phyloP scores from a whole-genome alignment of 2,797 vertebrate species.

The Smutsia gigantea region DNA sequence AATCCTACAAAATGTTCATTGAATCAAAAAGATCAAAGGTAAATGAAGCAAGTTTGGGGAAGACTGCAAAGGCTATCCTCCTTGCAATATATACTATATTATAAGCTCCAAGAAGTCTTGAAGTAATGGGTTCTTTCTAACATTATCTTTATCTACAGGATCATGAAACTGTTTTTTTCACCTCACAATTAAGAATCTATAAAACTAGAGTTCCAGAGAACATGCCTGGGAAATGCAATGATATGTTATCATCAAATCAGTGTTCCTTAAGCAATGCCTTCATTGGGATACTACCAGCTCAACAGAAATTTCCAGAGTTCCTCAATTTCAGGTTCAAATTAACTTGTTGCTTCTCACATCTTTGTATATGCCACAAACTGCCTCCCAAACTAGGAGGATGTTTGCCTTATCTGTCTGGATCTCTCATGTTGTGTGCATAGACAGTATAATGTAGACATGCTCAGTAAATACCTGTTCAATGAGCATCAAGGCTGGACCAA shows the following conservation, averaged over 20 bases:
- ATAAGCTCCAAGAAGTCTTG: constrained; percentile 8
- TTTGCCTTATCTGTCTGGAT: neutral
- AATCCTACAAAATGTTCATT: constrained; percentile 7
- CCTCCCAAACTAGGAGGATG: neutral
- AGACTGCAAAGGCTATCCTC: constrained; percentile 7
- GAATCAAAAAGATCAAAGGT: constrained; percentile 30
- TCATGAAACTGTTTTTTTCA: constrained; percentile 32
- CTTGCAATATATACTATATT: neutral
- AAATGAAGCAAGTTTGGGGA: constrained; percentile 20
- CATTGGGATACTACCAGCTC: neutral
- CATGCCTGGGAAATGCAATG: neutral
- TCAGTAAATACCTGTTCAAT: constrained; percentile 32
- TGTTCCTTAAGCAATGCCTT: constrained; percentile 7
- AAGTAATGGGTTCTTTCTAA: constrained; percentile 10
- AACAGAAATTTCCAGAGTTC: constrained; percentile 38
- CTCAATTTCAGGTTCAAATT: neutral
- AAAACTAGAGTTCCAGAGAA: neutral
- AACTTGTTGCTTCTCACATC: constrained; percentile 2
- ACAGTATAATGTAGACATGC: neutral
- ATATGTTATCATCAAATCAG: neutral
- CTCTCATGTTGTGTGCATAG: neutral
- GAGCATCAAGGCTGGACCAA: neutral
- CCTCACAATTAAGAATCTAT: neutral
- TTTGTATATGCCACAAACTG: neutral
- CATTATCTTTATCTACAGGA: neutral